These are phyloP conservation scores for Apodemus speciosus DNA, from an alignment of 2,113 vertebrate genomes.

Conservation along the genomic window DNA sequence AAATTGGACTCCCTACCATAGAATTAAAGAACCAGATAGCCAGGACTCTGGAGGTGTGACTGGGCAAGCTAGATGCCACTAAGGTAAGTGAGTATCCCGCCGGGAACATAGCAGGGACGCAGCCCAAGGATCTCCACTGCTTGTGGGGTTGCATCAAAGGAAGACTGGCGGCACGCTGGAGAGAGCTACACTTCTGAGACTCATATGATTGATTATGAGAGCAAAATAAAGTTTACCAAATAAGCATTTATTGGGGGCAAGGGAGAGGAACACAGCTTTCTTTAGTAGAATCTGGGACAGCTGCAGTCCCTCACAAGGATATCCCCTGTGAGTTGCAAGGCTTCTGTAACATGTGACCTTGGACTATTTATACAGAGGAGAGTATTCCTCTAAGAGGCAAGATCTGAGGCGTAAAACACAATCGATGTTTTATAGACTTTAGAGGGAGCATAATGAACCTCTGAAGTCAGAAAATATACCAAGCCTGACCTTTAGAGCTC, in stretches of 20 bases:
- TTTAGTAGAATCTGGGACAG: constrained; percentile 61
- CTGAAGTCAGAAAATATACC: constrained; percentile 61
- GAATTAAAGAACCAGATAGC: constrained; percentile 3
- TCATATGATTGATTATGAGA: constrained; percentile 49
- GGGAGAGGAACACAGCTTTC: constrained; percentile 56
- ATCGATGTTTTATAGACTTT: constrained; percentile 62
- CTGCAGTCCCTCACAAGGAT: constrained; percentile 45
- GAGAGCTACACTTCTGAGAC: constrained; percentile 4
- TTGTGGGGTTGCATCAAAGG: constrained; percentile 25
- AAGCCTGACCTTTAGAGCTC: constrained; percentile 20
- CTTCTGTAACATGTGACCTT: constrained; percentile 66
- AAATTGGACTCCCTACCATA: background rate
- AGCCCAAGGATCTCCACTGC: background rate
- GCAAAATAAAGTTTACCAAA: constrained; percentile 58
- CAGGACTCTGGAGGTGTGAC: background rate
- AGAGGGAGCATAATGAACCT: constrained; percentile 53
- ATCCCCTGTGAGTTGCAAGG: constrained; percentile 55
- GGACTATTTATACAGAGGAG: constrained; percentile 66
- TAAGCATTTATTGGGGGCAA: constrained; percentile 45
- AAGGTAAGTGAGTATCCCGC: background rate
- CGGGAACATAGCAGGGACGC: background rate
- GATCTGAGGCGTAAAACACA: constrained; percentile 60
- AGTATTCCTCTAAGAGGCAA: constrained; percentile 58
- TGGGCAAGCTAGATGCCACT: background rate
- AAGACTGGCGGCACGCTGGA: background rate